Percentiles rank a stretch among this genome's conserved stretches.
These are phyloP conservation scores for Drosophila imparisetae DNA, from an alignment of 2,888 invertebrate genomes.

Conservation along the genomic window DNA sequence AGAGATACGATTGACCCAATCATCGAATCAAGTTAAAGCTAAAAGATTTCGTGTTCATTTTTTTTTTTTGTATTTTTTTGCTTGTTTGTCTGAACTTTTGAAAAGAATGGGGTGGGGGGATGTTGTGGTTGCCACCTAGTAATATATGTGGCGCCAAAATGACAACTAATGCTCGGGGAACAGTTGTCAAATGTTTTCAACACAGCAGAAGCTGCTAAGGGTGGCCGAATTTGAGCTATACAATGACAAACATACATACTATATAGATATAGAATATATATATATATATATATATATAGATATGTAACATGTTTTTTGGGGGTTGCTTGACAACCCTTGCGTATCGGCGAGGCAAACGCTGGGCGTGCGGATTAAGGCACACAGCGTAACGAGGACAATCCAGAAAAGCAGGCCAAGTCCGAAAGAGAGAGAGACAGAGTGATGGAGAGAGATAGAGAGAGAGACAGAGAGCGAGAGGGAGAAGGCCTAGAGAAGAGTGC, in stretches of 20 bases:
- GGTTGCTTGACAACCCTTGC: conserved; percentile 64
- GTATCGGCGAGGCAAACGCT: conserved; percentile 55
- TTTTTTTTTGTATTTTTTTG: conserved; percentile 1
- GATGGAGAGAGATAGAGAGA: not conserved
- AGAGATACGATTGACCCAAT: conserved; percentile 42
- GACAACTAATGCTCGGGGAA: conserved; percentile 55
- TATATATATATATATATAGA: not conserved
- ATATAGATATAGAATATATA: not conserved
- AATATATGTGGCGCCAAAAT: conserved; percentile 52
- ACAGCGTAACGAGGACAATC: conserved; percentile 48
- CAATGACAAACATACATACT: conserved; percentile 5
- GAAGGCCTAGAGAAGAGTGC: not conserved
- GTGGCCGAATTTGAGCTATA: conserved; percentile 25
- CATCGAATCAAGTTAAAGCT: conserved; percentile 51
- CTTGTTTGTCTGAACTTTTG: conserved; percentile 7
- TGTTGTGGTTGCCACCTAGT: conserved; percentile 3
- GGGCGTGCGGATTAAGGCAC: conserved; percentile 69
- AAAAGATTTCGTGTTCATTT: conserved; percentile 16
- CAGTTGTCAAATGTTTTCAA: conserved; percentile 53
- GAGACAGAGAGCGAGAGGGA: not conserved
- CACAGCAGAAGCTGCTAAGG: conserved; percentile 18
- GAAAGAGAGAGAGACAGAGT: not conserved
- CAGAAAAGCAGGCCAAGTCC: conserved; percentile 1
- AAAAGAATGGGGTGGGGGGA: not conserved
- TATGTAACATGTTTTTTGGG: conserved; percentile 8